phyloP scores from a whole-genome alignment of 2,113 vertebrate genomes.

The Lanius ludovicianus region DNA sequence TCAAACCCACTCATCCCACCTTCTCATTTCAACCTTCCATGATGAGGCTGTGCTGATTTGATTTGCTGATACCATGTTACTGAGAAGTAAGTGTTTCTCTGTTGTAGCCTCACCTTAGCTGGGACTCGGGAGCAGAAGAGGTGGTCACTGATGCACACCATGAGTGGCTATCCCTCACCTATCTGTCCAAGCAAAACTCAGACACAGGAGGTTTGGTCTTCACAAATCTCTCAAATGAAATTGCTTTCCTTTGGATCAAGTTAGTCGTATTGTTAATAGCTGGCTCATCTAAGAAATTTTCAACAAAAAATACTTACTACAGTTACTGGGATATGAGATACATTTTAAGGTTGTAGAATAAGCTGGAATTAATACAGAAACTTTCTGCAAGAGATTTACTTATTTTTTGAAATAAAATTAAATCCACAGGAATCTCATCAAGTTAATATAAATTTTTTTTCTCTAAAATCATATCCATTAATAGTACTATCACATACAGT shows the following conservation, averaged over 20 bases:
- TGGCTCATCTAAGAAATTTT: not conserved
- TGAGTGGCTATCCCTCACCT: fast-evolving
- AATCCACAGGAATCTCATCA: not conserved
- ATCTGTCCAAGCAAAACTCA: not conserved
- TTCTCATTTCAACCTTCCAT: not conserved
- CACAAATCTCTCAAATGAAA: not conserved
- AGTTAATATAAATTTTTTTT: not conserved
- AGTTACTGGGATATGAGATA: not conserved
- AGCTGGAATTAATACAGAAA: not conserved
- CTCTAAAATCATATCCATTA: not conserved
- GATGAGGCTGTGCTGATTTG: not conserved
- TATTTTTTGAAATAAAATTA: constrained; percentile 4
- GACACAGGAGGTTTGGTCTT: not conserved
- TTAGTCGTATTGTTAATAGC: not conserved
- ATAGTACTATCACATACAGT: not conserved
- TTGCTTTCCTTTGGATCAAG: not conserved
- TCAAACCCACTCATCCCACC: not conserved
- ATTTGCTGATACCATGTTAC: not conserved
- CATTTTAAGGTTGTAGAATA: not conserved
- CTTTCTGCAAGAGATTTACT: not conserved
- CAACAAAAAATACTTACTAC: not conserved
- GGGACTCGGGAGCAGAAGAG: not conserved
- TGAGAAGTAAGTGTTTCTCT: not conserved
- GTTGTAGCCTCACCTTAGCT: not conserved
- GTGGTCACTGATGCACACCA: not conserved